These are phyloP conservation scores for Peribatodes rhomboidaria DNA, from an alignment of 2,888 invertebrate genomes.

Conservation along the genomic window DNA sequence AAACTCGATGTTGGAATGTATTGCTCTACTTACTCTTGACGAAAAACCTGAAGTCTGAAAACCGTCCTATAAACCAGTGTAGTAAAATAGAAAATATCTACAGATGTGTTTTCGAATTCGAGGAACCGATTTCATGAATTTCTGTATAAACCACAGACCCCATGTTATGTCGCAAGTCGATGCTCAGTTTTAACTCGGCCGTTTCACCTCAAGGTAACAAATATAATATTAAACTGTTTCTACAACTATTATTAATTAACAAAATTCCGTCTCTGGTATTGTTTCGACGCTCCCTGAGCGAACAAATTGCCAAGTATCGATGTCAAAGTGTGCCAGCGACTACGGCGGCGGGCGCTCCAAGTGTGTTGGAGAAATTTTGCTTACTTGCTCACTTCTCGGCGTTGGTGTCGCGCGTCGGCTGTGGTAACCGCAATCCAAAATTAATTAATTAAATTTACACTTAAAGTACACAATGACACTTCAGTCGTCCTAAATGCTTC, in stretches of 20 bases:
- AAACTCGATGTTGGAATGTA: too few species aligned
- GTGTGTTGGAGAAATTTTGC: constrained; percentile 39
- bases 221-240: constrained; percentile 9
- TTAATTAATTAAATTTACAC: constrained; percentile 63
- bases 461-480: constrained; percentile 56
- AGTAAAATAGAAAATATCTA: too few species aligned
- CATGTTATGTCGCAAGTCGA: too few species aligned
- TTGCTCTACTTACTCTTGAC: too few species aligned
- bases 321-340: constrained; percentile 35
- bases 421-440: constrained; percentile 52
- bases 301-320: constrained; percentile 37
- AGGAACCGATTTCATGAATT: too few species aligned
- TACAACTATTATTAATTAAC: constrained; percentile 30
- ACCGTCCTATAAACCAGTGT: too few species aligned
- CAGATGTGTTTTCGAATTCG: too few species aligned
- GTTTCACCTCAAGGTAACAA: background rate
- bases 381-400: constrained; percentile 41
- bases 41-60: too few species aligned
- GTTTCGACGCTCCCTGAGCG: constrained; percentile 11
- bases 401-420: constrained; percentile 38
- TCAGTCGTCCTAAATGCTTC: constrained; percentile 44
- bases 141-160: too few species aligned
- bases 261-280: constrained; percentile 22
- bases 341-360: constrained; percentile 5
- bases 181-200: background rate